These are phyloP conservation scores for Crematogaster levior DNA, from an alignment of 2,888 invertebrate genomes.

Conservation along the genomic window DNA sequence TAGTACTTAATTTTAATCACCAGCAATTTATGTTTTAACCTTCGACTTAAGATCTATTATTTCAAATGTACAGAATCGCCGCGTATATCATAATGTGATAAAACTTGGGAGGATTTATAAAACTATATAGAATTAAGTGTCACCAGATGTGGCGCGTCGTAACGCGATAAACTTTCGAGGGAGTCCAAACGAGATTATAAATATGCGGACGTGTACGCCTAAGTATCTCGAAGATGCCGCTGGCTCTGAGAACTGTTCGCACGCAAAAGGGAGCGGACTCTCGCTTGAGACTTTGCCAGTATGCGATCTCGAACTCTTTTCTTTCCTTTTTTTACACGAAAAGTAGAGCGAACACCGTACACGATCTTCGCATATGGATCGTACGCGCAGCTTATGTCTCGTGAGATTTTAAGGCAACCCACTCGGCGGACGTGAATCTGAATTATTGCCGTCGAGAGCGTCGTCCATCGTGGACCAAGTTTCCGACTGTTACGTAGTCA, in stretches of 20 bases:
- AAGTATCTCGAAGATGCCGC: conserved; percentile 43
- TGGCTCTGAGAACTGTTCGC: conserved; percentile 35
- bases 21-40: not conserved
- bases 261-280: conserved; percentile 38
- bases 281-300: conserved; percentile 45
- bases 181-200: conserved; percentile 52
- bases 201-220: conserved; percentile 21
- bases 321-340: conserved; percentile 66
- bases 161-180: conserved; percentile 7
- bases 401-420: conserved; percentile 57
- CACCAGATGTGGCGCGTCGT: conserved; percentile 39
- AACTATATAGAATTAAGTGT: conserved; percentile 27
- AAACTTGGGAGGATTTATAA: not conserved
- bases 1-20: not conserved
- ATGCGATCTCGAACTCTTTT: conserved; percentile 54
- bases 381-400: conserved; percentile 62
- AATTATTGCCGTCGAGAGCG: conserved; percentile 55
- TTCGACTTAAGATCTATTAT: not conserved
- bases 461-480: not conserved
- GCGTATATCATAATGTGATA: not conserved
- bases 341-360: conserved; percentile 78
- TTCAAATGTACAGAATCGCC: not conserved
- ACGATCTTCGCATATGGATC: conserved; percentile 79
- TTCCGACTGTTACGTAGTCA: not conserved
- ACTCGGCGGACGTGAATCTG: conserved; percentile 47